Evolutionary conservation across 1,140 invertebrate species (phyloP), one percentile per base, ranked within the genome.

Genomic region (Phocides pigmalion): DNA sequence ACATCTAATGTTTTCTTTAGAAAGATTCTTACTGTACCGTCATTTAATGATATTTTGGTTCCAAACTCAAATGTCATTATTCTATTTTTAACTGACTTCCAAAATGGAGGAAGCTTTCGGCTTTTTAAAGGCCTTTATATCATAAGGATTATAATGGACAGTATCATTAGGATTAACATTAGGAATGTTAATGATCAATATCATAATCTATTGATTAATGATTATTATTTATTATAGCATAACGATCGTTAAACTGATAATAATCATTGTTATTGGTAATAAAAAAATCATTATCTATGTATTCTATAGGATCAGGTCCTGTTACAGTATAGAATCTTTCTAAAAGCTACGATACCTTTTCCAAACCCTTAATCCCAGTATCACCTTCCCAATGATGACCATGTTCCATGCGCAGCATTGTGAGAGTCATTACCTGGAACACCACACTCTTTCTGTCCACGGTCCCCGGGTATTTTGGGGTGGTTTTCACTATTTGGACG

Each of bases 391-490:
- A 42, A 70, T 72, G 72, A 68, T 64, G 49, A 66, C 49, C 32
- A 83, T 83, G 82, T 63, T 56, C 49, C 63, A 62, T 78, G 80
- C 82, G 75, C 67, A 56, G 56, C 56, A 35, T 35, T 70, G 81
- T 82, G 81, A 70, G 42, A 47, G 47, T 59, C 56, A 59, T 92
- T 92, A 92, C 91, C 91, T 92, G 89, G 50, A 85, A 81, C 46
- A 70, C 66, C 50, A 85, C 76, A 80, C 81, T 87, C 81, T 89
- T 87, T 87, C 86, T 89, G 84, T 92, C 90, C 81, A 84, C 79
- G 70, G 82, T 86, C 70, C 94, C 93, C n/a, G 95, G 95, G 84
- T 95, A 96, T 66, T 95, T 95, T n/a, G 95, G 95, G 16, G 95
- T 94, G 14, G 93, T 93, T 92, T 95, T 96, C 70, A 94, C 93